Evolutionary conservation across 2,113 vertebrate species (phyloP), one percentile per base, ranked within the genome.

Genomic region (rabbit (Oryctolagus cuniculus)): DNA sequence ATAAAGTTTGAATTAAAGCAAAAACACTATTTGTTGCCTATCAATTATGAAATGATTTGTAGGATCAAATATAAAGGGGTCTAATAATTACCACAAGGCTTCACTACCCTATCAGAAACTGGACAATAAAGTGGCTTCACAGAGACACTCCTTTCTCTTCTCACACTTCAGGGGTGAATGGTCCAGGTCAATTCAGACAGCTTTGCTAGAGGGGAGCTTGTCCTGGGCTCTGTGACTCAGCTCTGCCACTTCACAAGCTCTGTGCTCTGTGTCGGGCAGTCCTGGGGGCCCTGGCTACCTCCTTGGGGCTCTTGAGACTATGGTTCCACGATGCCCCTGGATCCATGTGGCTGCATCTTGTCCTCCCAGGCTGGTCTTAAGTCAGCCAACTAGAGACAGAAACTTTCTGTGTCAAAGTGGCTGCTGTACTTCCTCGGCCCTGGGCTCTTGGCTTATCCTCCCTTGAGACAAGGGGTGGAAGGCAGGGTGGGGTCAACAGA

Each of bases 1-100:
- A 64, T 24, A 38, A 93, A 74, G 13, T 82, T 92, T 27, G 85
- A 74, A 79, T 55, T 86, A 90, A 83, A 86, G 94, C 44, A 74
- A 75, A 73, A 69, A 77, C 38, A 77, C 38, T 90, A 67, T 31
- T 24, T 81, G 25, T 58, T 84, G 36, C 36, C 36, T 94, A 19
- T 31, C 55, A 25, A 58, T 58, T 74, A 85, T 22, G 69, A 69
- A 75, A 64, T 38, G 10, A 58, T n/a, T 58, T 49, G 5, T 21
- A 67, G 36, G 67, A 44, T 15, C 34, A 1, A 38, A n/a, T 63
- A 85, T 29, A 29, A 6, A 29, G 70, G 24, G 64, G 12, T 31
- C 31, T 66, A 51, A 66, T 36, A 36, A 63, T 79, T 49, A 66
- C 5, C 16, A 55, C 31, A n/a, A 36, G 31, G 15, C 15, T 81